A percentile compares a stretch with the other conserved stretches of the same genome.
Conservation (phyloP, 1,140 invertebrate genomes). For the Lutraria rhynchaena region DNA sequence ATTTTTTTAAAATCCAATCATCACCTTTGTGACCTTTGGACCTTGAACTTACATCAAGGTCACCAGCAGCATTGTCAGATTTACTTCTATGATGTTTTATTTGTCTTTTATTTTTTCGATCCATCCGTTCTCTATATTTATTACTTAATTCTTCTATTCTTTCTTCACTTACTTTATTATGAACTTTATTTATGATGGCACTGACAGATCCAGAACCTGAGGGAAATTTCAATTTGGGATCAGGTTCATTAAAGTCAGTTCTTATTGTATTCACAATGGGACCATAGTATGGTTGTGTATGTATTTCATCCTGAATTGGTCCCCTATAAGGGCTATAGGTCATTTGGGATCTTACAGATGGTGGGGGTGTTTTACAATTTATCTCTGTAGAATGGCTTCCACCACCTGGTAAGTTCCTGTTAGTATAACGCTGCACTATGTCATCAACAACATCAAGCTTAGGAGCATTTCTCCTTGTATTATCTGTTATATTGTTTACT, state of each 20-base stretch:
- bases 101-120: neutral
- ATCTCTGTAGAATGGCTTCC: conserved; percentile 3
- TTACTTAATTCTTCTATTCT: conserved; percentile 51
- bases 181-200: conserved; percentile 40
- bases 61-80: conserved; percentile 53
- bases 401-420: neutral
- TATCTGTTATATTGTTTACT: conserved; percentile 13
- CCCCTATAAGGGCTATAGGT: conserved; percentile 53
- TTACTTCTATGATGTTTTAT: conserved; percentile 47
- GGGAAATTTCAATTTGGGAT: neutral
- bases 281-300: conserved; percentile 52
- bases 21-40: conserved; percentile 8
- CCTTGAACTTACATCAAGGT: conserved; percentile 39
- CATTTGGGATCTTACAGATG: conserved; percentile 40
- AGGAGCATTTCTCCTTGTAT: neutral
- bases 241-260: conserved; percentile 43
- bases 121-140: conserved; percentile 46
- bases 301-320: conserved; percentile 55
- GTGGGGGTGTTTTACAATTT: neutral
- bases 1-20: conserved; percentile 60
- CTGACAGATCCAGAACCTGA: conserved; percentile 13
- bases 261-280: conserved; percentile 50
- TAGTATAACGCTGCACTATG: conserved; percentile 30
- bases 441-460: conserved; percentile 38
- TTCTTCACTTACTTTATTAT: conserved; percentile 51